Conservation (phyloP, 2,113 vertebrate genomes). For the Xenopus laevis region DNA sequence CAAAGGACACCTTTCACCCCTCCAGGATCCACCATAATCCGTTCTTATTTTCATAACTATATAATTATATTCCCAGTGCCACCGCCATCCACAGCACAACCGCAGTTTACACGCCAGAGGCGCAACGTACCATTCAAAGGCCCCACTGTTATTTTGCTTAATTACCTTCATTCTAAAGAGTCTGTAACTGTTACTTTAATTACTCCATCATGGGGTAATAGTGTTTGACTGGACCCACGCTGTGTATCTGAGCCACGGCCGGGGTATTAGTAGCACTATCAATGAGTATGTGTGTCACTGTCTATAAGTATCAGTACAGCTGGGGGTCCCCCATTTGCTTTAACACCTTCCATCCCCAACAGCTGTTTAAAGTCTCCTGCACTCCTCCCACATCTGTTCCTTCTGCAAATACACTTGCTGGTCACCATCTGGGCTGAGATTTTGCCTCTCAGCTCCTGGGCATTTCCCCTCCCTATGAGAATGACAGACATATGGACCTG, state of each 20-base stretch:
- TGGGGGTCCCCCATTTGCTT: constrained; percentile 29
- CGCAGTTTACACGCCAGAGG: constrained; percentile 23
- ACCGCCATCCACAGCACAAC: not conserved
- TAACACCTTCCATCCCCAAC: constrained; percentile 36
- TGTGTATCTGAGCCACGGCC: not conserved
- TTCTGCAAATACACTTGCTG: constrained; percentile 41
- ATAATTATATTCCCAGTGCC: constrained; percentile 34
- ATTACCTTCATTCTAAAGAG: constrained; percentile 33
- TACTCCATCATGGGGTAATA: not conserved
- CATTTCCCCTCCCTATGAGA: constrained; percentile 20
- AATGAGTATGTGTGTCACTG: not conserved
- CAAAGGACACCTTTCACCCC: constrained; percentile 35
- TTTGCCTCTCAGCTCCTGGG: constrained; percentile 30
- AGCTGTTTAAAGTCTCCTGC: constrained; percentile 36
- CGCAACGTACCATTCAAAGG: constrained; percentile 16
- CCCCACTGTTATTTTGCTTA: constrained; percentile 24
- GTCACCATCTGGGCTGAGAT: constrained; percentile 44
- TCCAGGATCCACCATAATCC: constrained; percentile 21
- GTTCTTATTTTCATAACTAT: constrained; percentile 29
- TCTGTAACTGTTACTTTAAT: constrained; percentile 10
- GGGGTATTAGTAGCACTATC: not conserved
- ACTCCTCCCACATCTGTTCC: constrained; percentile 37
- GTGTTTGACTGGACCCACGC: not conserved
- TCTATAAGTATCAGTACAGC: constrained; percentile 15
- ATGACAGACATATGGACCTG: constrained; percentile 37